Evolutionary conservation across 2,888 invertebrate genomes (phyloP), one percentile per base, ranked within the genome.

Genomic region (Eugnorisma glareosa): DNA sequence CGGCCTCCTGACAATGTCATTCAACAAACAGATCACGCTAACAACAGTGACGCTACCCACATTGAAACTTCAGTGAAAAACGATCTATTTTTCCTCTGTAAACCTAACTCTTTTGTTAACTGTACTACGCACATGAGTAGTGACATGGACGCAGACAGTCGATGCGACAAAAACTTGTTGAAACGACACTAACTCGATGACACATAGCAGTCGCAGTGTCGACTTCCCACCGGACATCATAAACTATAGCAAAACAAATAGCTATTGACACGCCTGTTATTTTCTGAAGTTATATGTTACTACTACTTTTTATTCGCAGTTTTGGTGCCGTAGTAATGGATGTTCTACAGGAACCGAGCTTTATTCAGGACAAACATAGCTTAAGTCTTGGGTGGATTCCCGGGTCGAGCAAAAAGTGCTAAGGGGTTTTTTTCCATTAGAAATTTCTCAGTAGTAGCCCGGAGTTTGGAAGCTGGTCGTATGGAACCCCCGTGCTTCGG

Each of bases 111-210:
- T 68, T 51, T 51, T 28, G 43, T 28, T 18, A 37, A 35, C 40
- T 45, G 57, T 70, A 76, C 45, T 18, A 31, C 67, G 67, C 28
- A 64, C 45, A 73, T 48, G 45, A 35, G 31, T 67, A 67, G 59
- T 81, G 77, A 71, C 73, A 61, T 11, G 21, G 37, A 54, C n/a
- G 21, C 21, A 21, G 35, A 35, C 73, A 68, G 37, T 73, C 67
- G 61, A 82, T 74, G 61, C 71, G 70, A 73, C 54, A 71, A 77
- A 85, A 85, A 85, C 48, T 82, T 74, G 71, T 66, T 85, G 73
- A 67, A 82, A 71, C 73, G 77, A 74, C 57, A 73, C 76, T 81
- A 84, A 83, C 75, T 1, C 66, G 54, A 57, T 85, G 85, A 85
- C 67, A 77, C 37, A 83, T 73, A 45, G 63, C 71, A 15, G 61